A percentile compares a stretch with the other conserved stretches of the same genome.
Evolutionary conservation across 2,797 vertebrate species (phyloP).

Genomic region (Anomalospiza imberbis): DNA sequence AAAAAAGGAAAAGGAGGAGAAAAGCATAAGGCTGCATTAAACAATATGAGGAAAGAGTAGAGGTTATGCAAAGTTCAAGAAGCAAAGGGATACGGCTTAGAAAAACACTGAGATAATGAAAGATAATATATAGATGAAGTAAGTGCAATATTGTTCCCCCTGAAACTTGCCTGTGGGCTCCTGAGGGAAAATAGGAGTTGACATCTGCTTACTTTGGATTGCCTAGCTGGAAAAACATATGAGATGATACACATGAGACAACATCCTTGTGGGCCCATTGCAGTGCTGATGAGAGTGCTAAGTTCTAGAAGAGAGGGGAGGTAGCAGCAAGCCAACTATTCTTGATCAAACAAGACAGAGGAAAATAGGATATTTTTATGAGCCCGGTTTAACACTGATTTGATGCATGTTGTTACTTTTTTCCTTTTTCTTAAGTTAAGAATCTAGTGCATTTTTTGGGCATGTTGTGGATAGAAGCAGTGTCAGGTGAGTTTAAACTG

Average conservation of each 20-base stretch:
- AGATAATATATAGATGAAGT: slow-evolving; percentile 52
- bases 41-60: slow-evolving; percentile 38
- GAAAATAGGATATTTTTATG: background rate
- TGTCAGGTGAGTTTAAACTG: background rate
- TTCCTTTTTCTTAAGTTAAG: background rate
- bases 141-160: slow-evolving; percentile 25
- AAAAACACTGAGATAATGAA: slow-evolving; percentile 50
- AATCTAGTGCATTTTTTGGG: background rate
- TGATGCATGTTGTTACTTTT: background rate
- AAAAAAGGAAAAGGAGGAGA: background rate
- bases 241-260: background rate
- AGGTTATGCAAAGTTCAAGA: slow-evolving; percentile 43
- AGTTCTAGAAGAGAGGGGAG: background rate
- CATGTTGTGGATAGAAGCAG: background rate
- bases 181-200: background rate
- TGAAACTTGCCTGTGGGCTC: slow-evolving; percentile 10
- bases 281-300: background rate
- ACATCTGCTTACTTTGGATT: slow-evolving; percentile 39
- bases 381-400: background rate
- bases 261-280: background rate
- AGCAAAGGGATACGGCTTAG: slow-evolving; percentile 9
- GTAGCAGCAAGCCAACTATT: background rate
- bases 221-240: background rate
- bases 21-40: background rate
- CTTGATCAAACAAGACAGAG: background rate